Evolutionary conservation across 2,113 vertebrate genomes (phyloP).

Genomic region (Oncorhynchus nerka): DNA sequence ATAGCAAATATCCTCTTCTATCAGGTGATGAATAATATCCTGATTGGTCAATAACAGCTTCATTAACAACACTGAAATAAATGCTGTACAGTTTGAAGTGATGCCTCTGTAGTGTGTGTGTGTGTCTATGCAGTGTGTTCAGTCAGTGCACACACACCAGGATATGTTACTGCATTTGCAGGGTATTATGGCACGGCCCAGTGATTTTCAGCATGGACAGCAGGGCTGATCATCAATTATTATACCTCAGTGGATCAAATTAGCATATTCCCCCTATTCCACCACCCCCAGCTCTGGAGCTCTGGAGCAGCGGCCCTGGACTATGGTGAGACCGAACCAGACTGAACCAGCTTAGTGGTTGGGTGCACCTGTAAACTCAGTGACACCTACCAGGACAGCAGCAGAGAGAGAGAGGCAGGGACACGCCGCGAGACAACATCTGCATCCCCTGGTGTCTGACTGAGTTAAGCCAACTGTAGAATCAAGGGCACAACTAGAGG

Average conservation of each 20-base stretch:
- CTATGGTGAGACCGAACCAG: constrained; percentile 47
- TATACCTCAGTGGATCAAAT: constrained; percentile 79
- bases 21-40: too few relatives aligned
- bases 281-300: constrained; percentile 25
- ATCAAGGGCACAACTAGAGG: constrained; percentile 65
- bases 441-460: constrained; percentile 70
- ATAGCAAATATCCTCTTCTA: too few relatives aligned
- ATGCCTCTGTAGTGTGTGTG: background rate
- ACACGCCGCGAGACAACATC: constrained; percentile 77
- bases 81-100: background rate
- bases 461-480: constrained; percentile 68
- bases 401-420: constrained; percentile 39
- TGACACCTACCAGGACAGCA: constrained; percentile 54
- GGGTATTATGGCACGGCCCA: constrained; percentile 61
- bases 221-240: constrained; percentile 82
- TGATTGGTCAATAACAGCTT: background rate
- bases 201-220: constrained; percentile 73
- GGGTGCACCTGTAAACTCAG: constrained; percentile 65
- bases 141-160: constrained; percentile 28
- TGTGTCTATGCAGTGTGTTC: too few relatives aligned
- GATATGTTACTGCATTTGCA: constrained; percentile 64
- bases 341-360: constrained; percentile 48
- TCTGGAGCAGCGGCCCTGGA: constrained; percentile 23
- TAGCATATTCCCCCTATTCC: constrained; percentile 65
- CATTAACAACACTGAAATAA: background rate